Conservation (phyloP, 2,797 vertebrate species). For the Siniperca obscura region DNA sequence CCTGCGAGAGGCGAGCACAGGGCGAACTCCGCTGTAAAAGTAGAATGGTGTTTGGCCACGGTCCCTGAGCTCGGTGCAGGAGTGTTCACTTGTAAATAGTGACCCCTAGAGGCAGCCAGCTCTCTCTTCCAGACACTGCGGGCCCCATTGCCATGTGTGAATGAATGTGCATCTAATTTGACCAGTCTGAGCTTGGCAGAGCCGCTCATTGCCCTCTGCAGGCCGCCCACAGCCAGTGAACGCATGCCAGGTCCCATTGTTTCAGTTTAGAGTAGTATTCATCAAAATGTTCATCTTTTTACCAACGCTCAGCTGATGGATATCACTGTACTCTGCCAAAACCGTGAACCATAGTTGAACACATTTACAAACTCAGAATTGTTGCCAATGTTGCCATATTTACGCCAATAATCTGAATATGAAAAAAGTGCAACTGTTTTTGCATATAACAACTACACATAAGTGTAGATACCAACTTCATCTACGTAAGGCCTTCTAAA, state of each 20-base stretch:
- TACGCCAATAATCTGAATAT: neutral
- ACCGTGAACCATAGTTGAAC: neutral
- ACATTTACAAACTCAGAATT: neutral
- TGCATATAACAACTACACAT: neutral
- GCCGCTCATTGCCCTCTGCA: conserved; percentile 47
- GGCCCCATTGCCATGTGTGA: neutral
- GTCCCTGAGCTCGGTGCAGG: neutral
- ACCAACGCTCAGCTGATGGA: neutral
- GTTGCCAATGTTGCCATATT: neutral
- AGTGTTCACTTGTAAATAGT: conserved; percentile 61
- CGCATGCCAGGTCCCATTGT: neutral
- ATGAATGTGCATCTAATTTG: neutral
- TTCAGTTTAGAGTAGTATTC: neutral
- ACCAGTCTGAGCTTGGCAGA: neutral
- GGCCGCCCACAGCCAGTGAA: conserved; percentile 18
- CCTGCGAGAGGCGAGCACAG: neutral
- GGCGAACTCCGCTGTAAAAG: neutral
- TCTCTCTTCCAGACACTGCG: neutral
- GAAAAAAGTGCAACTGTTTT: neutral
- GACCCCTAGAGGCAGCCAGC: conserved; percentile 68
- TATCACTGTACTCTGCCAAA: neutral
- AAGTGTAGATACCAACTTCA: neutral
- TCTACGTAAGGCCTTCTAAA: neutral
- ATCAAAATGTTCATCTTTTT: neutral
- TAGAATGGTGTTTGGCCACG: neutral